Conservation (phyloP, 2,113 vertebrate species). For the Crotalus viridis region DNA sequence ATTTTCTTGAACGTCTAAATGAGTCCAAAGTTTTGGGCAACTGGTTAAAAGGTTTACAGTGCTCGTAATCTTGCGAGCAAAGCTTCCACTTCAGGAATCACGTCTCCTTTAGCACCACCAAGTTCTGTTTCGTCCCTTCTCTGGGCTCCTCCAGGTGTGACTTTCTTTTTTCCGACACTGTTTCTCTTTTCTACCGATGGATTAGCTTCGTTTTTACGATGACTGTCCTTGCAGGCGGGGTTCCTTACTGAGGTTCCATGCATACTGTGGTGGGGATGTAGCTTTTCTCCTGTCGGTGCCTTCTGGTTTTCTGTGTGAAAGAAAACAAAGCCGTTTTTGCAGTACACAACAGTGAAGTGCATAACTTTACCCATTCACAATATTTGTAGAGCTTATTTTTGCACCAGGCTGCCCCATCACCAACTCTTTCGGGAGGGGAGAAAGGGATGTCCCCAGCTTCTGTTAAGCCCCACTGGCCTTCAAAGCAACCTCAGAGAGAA, state of each 20-base stretch:
- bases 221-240: slow-evolving; percentile 79
- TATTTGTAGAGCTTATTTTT: not conserved
- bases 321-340: slow-evolving; percentile 21
- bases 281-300: slow-evolving; percentile 79
- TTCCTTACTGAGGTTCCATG: slow-evolving; percentile 74
- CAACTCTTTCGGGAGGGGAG: not conserved
- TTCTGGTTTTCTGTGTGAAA: slow-evolving; percentile 87
- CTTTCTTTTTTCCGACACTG: slow-evolving; percentile 65
- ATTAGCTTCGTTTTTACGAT: slow-evolving; percentile 77
- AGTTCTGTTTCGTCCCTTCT: slow-evolving; percentile 72
- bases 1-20: not conserved
- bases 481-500: not conserved
- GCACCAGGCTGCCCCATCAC: not conserved
- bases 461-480: not conserved
- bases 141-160: slow-evolving; percentile 61
- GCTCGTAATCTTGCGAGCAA: slow-evolving; percentile 89
- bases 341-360: not conserved
- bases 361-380: not conserved
- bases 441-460: not conserved
- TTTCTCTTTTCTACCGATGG: slow-evolving; percentile 67
- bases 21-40: slow-evolving; percentile 47
- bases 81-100: slow-evolving; percentile 86
- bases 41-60: slow-evolving; percentile 71
- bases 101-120: slow-evolving; percentile 68
- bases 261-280: slow-evolving; percentile 80